Conservation (phyloP, 2,113 vertebrate species). For the Nothobranchius kuhntae region DNA sequence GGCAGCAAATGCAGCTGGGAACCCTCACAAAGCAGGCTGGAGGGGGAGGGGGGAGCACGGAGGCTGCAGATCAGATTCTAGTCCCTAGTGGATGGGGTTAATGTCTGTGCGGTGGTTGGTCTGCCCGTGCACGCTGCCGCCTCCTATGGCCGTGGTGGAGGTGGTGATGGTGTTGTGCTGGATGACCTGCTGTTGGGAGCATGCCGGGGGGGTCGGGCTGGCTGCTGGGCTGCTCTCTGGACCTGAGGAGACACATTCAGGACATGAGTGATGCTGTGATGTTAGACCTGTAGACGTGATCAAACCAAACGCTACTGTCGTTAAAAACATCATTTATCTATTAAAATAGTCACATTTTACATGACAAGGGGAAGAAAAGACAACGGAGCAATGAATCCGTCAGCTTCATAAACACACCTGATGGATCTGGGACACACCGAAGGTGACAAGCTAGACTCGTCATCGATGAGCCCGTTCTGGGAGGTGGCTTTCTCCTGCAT, state of each 20-base stretch:
- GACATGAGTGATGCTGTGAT: neutral
- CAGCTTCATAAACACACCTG: conserved; percentile 52
- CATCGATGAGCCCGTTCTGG: conserved; percentile 65
- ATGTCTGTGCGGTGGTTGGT: conserved; percentile 97
- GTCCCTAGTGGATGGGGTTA: conserved; percentile 94
- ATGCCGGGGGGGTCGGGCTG: conserved; percentile 87
- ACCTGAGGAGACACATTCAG: conserved; percentile 79
- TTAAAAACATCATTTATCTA: conserved; percentile 50
- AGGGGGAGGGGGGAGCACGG: conserved; percentile 3
- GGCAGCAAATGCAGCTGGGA: conserved; percentile 49
- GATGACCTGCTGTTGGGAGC: conserved; percentile 98
- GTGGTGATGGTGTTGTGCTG: conserved; percentile 99
- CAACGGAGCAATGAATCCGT: conserved; percentile 60
- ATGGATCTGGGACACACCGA: conserved; percentile 50
- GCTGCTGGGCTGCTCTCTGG: conserved; percentile 94
- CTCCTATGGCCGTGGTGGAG: conserved; percentile 91
- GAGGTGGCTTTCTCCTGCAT: conserved; percentile 52
- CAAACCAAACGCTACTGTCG: conserved; percentile 20
- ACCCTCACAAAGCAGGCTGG: conserved; percentile 51
- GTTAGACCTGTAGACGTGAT: neutral
- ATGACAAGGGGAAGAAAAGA: conserved; percentile 14
- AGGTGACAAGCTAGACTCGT: conserved; percentile 57
- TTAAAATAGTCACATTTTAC: conserved; percentile 14
- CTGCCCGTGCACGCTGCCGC: conserved; percentile 88
- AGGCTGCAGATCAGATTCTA: conserved; percentile 30